Conservation (phyloP, 2,113 vertebrate genomes). For the Neolamprologus falcicula region DNA sequence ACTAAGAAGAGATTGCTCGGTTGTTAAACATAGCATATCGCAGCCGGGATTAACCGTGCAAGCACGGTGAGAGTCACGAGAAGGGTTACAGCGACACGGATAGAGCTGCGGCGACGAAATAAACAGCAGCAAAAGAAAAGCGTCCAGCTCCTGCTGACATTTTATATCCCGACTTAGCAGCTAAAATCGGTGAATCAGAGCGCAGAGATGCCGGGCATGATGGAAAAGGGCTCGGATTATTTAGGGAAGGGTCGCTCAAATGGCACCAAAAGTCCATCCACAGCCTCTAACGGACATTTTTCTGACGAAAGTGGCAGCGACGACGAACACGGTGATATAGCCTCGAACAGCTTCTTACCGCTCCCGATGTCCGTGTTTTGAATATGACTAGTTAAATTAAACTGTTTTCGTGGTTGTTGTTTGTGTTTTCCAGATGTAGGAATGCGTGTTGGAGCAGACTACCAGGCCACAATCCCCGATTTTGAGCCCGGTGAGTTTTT, state of each 20-base stretch:
- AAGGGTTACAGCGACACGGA: conserved; percentile 7
- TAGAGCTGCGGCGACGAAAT: not conserved
- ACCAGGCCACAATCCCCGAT: conserved; percentile 90
- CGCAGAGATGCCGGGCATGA: conserved; percentile 84
- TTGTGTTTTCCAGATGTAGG: conserved; percentile 84
- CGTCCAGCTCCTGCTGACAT: conserved; percentile 33
- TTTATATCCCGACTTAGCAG: not conserved
- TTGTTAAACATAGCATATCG: rapidly evolving
- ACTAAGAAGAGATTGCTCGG: rapidly evolving
- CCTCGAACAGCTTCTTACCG: conserved; percentile 67
- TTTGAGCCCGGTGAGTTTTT: conserved; percentile 81
- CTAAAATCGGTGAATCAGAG: not conserved
- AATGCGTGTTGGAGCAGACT: conserved; percentile 93
- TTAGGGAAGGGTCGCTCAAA: conserved; percentile 82
- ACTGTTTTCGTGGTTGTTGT: not conserved
- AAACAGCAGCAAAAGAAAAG: conserved; percentile 5
- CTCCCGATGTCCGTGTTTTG: not conserved
- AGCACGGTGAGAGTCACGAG: not conserved
- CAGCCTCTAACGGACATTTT: conserved; percentile 85
- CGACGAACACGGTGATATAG: conserved; percentile 87
- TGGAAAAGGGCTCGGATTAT: conserved; percentile 88
- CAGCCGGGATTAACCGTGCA: rapidly evolving
- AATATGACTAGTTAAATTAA: rapidly evolving
- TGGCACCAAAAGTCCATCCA: conserved; percentile 84
- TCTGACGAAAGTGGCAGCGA: conserved; percentile 90